Evolutionary conservation across 2,888 invertebrate species (phyloP).

Genomic region (Lithophane leautieri): DNA sequence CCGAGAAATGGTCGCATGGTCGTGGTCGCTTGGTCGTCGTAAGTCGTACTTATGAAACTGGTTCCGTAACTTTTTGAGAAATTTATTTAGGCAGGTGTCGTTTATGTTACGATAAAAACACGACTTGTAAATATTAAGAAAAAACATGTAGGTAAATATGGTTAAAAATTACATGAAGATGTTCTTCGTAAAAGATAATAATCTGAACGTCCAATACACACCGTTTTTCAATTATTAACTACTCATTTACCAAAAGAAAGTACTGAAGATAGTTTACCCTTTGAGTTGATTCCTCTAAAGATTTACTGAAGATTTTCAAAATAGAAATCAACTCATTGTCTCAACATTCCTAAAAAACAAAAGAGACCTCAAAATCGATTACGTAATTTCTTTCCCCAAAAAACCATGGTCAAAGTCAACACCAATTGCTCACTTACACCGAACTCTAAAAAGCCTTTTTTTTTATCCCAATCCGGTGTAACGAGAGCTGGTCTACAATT

Average conservation of each 20-base stretch:
- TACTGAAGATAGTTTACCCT: neutral
- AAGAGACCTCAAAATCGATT: conserved; percentile 15
- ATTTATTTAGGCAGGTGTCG: conserved; percentile 64
- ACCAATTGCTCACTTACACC: conserved; percentile 21
- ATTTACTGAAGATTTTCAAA: neutral
- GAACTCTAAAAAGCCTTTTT: conserved; percentile 52
- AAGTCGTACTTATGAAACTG: conserved; percentile 61
- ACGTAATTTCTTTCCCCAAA: conserved; percentile 19
- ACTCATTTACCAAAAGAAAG: neutral
- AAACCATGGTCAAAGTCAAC: conserved; percentile 17
- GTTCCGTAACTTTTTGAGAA: conserved; percentile 61
- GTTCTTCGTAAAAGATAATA: conserved; percentile 10
- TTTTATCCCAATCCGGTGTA: conserved; percentile 70
- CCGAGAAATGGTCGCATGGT: conserved; percentile 70
- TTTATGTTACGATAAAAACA: conserved; percentile 53
- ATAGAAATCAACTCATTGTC: neutral
- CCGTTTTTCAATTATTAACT: neutral
- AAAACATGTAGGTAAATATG: conserved; percentile 41
- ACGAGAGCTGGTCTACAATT: conserved; percentile 81
- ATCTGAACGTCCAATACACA: neutral
- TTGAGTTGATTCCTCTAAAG: neutral
- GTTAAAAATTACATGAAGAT: conserved; percentile 26
- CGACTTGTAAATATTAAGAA: conserved; percentile 50
- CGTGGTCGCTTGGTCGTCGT: conserved; percentile 28
- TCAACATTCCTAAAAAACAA: neutral